Base-by-base conservation (phyloP, 2,113 vertebrate genomes). In the Merops nubicus region DNA sequence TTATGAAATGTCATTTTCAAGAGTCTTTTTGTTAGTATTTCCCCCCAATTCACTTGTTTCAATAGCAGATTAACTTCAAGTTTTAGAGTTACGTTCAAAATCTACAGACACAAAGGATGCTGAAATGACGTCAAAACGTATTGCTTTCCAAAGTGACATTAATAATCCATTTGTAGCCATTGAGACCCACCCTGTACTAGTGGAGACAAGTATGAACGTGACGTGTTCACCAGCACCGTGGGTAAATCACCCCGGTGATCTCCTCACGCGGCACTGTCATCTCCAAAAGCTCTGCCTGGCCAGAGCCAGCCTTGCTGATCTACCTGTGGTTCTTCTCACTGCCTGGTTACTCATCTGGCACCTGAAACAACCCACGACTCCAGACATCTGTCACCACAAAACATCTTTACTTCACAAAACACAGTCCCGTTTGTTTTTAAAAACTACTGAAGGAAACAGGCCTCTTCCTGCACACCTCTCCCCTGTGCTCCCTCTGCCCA, bases 91-190 rank as follows among this genome's bases (percentile, higher is more conserved):
- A 70, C 59, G 34, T 64, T 96, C 53, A 87, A 92, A 93, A 95
- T 88, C 91, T 90, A 38, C 20, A 50, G 89, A 83, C 14, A 42
- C 3, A 6, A 95, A 88, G 72, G 91, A 95, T 62, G 65, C 19
- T 78, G 85, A 88, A 95, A 84, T n/a, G 40, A 89, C 15, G 62
- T 40, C 89, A 93, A 90, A 92, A 54, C 0, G 1, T 48, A 91
- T 15, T 88, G 77, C 87, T 96, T 97, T 95, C 40, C 74, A 85
- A 96, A 96, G 80, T 74, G 85, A 89, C 88, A 95, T 97, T 95
- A 98, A 97, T 95, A 98, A 98, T 90, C 91, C 60, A 95, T 93
- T 75, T 97, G 57, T 73, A 94, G 91, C 40, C 86, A 88, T 28
- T 63, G 93, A 95, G 65, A 88, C 38, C 38, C 2, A 25, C 69